These are phyloP conservation scores for Capromys pilorides DNA, from an alignment of 2,797 vertebrate genomes.

Conservation along the genomic window DNA sequence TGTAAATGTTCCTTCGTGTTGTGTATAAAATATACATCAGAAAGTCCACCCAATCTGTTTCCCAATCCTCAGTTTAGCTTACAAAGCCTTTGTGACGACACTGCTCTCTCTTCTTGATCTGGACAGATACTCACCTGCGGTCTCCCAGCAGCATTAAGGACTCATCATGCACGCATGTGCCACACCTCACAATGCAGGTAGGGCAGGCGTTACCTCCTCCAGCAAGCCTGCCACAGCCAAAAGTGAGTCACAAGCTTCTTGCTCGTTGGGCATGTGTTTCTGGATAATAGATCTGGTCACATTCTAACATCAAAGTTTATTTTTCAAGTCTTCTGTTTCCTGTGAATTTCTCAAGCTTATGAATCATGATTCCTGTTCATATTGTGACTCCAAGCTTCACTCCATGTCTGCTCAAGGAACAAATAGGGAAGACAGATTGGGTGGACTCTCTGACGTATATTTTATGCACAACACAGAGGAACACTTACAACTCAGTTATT, in stretches of 20 bases:
- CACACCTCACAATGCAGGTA: neutral
- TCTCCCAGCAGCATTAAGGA: neutral
- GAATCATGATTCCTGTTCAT: neutral
- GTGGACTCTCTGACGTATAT: neutral
- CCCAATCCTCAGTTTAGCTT: neutral
- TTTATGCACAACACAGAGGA: no score
- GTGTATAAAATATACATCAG: neutral
- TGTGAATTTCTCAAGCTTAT: neutral
- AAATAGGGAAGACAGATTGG: neutral
- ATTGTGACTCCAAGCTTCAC: neutral
- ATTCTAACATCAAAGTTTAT: neutral
- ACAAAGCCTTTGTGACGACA: slow-evolving; percentile 48
- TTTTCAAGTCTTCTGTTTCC: neutral
- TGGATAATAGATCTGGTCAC: neutral
- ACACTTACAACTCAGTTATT: no score
- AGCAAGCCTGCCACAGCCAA: neutral
- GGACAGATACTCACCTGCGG: neutral
- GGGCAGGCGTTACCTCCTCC: neutral
- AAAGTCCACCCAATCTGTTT: neutral
- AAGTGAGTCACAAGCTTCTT: neutral
- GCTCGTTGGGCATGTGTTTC: accelerated
- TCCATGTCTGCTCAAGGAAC: neutral
- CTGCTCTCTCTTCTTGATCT: neutral
- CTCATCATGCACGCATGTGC: neutral
- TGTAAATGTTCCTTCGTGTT: no score